phyloP scores from a whole-genome alignment of 2,113 vertebrate genomes.

The Calidris pugnax region DNA sequence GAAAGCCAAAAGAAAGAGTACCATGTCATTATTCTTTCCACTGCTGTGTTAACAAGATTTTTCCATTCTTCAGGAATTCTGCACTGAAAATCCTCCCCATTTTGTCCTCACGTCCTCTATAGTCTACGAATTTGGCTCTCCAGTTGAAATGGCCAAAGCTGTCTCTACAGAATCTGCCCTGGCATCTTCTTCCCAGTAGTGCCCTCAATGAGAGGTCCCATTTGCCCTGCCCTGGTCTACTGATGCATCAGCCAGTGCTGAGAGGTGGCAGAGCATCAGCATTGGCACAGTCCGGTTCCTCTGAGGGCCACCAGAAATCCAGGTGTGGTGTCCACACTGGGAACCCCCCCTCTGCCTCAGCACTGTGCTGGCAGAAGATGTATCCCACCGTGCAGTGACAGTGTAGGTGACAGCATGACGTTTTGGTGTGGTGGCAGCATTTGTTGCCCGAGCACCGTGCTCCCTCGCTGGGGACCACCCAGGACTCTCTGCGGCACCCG shows the following conservation, averaged over 20 bases:
- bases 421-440: neutral
- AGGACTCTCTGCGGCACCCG: neutral
- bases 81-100: neutral
- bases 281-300: neutral
- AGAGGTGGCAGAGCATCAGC: accelerated
- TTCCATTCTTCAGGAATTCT: neutral
- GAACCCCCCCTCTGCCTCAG: neutral
- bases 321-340: accelerated
- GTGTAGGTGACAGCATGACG: neutral
- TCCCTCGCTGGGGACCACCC: neutral
- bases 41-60: neutral
- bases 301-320: neutral
- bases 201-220: neutral
- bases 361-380: neutral
- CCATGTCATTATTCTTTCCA: neutral
- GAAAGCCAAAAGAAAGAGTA: neutral
- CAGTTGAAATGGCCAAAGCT: neutral
- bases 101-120: accelerated
- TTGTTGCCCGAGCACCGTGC: neutral
- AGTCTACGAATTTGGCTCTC: neutral
- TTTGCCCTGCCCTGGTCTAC: neutral
- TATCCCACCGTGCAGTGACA: neutral
- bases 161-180: neutral
- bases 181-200: neutral
- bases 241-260: neutral